Conservation (phyloP, 1,140 invertebrate genomes). For the Anadara kagoshimensis region DNA sequence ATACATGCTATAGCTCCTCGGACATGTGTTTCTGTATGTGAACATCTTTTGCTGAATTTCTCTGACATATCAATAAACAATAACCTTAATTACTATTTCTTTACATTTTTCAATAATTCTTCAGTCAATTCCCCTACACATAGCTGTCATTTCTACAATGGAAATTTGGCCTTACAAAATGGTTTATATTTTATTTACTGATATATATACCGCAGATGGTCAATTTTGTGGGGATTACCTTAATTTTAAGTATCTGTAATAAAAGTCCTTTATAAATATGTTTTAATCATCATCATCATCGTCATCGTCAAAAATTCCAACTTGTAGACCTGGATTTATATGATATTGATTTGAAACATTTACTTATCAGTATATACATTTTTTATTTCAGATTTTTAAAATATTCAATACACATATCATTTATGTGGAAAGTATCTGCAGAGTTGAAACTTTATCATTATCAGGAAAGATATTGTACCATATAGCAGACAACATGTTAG, state of each 20-base stretch:
- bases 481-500: conserved; percentile 85
- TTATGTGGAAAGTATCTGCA: conserved; percentile 95
- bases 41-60: background rate
- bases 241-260: conserved; percentile 34
- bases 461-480: conserved; percentile 90
- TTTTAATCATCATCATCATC: too few species aligned
- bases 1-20: background rate
- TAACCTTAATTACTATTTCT: background rate
- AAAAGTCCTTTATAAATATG: too few species aligned
- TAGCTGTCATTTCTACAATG: too few species aligned
- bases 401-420: conserved; percentile 84
- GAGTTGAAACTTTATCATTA: conserved; percentile 91
- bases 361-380: conserved; percentile 2
- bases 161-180: too few species aligned
- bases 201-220: too few species aligned
- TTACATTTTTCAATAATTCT: too few species aligned
- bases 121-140: too few species aligned
- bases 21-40: background rate
- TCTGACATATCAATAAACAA: background rate
- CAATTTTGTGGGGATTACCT: too few species aligned
- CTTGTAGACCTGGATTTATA: background rate
- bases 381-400: conserved; percentile 77
- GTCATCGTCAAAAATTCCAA: background rate
- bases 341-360: background rate
- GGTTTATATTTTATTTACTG: too few species aligned